phyloP scores from a whole-genome alignment of 1,140 invertebrate species.

The Bombus picipes region DNA sequence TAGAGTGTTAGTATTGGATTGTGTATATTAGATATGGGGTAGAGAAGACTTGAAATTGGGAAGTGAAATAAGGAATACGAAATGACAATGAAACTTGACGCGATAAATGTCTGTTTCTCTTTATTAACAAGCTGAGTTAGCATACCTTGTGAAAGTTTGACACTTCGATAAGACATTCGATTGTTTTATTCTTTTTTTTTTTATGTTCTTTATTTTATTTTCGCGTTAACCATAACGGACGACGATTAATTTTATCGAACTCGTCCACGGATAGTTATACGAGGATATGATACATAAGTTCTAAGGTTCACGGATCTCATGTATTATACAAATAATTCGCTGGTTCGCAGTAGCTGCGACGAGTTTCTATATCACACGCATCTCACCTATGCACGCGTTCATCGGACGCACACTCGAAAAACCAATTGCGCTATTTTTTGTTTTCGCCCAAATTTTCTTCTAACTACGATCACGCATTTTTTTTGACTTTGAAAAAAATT shows the following conservation, averaged over 20 bases:
- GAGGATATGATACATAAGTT: constrained; percentile 52
- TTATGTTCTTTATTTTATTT: background rate
- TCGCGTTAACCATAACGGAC: constrained; percentile 31
- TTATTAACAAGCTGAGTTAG: constrained; percentile 53
- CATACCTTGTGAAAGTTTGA: constrained; percentile 41
- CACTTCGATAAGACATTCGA: constrained; percentile 43
- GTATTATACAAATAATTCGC: constrained; percentile 40
- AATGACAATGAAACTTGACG: too few species aligned
- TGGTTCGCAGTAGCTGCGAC: background rate
- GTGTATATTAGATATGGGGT: too few species aligned
- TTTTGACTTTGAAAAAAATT: constrained; percentile 2
- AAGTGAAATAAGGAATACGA: too few species aligned
- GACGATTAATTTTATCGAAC: constrained; percentile 20
- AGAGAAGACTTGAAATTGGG: too few species aligned
- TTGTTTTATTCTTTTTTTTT: constrained; percentile 13
- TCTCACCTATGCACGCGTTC: background rate
- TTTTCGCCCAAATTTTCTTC: background rate
- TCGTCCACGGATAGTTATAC: constrained; percentile 43
- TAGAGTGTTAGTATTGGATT: too few species aligned
- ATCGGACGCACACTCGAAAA: constrained; percentile 1
- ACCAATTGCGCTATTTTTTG: background rate
- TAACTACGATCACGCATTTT: constrained; percentile 10
- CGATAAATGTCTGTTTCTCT: constrained; percentile 33
- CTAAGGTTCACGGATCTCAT: constrained; percentile 33
- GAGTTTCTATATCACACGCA: constrained; percentile 34